Conservation (phyloP, 2,113 vertebrate genomes). For the Antennarius striatus region DNA sequence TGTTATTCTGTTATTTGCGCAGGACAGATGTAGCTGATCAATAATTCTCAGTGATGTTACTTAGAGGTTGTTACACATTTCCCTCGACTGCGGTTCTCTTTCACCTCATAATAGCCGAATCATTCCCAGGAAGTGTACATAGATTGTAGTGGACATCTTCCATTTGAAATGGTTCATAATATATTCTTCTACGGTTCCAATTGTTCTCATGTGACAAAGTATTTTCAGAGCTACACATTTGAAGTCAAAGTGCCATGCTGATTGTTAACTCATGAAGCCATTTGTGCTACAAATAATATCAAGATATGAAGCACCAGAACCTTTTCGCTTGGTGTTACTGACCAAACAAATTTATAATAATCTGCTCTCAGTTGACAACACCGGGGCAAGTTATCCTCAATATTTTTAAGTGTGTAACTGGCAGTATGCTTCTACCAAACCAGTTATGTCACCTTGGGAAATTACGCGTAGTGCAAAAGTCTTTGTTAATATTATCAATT, state of each 20-base stretch:
- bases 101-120: constrained; percentile 23
- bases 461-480: constrained; percentile 22
- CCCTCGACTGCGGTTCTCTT: constrained; percentile 19
- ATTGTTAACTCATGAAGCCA: constrained; percentile 40
- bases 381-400: constrained; percentile 13
- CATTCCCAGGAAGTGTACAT: constrained; percentile 21
- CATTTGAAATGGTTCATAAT: constrained; percentile 19
- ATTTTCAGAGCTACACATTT: constrained; percentile 28
- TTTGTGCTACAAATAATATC: constrained; percentile 10
- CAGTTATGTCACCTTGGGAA: constrained; percentile 14
- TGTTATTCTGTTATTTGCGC: constrained; percentile 31
- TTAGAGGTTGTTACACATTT: constrained; percentile 24
- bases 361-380: constrained; percentile 1
- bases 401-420: constrained; percentile 33
- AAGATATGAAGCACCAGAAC: constrained; percentile 17
- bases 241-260: constrained; percentile 60
- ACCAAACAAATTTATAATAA: constrained; percentile 1
- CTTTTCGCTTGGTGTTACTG: constrained; percentile 1
- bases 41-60: constrained; percentile 7
- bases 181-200: constrained; percentile 45
- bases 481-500: constrained; percentile 53
- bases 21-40: constrained; percentile 21
- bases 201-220: constrained; percentile 27
- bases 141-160: constrained; percentile 26
- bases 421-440: constrained; percentile 28